Evolutionary conservation across 1,140 invertebrate species (phyloP).

Genomic region (Temnothorax longispinosus): DNA sequence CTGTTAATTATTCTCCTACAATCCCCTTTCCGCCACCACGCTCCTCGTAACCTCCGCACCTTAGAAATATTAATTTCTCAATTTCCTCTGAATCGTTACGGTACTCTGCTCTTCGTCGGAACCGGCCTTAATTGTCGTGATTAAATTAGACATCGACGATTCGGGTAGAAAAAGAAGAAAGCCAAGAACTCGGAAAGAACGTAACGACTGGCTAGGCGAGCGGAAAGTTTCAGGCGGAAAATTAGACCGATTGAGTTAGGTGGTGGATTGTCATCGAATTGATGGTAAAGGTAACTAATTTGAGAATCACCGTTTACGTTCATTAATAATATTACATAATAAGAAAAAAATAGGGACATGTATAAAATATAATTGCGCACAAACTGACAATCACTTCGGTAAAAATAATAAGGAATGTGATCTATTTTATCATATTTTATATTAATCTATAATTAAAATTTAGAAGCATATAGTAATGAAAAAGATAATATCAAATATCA

Average conservation of each 20-base stretch:
- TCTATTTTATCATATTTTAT: not conserved
- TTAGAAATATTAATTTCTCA: slow-evolving; percentile 74
- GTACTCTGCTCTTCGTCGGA: slow-evolving; percentile 36
- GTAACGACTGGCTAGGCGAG: slow-evolving; percentile 50
- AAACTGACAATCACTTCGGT: not conserved
- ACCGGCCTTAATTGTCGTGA: slow-evolving; percentile 71
- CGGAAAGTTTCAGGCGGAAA: no score
- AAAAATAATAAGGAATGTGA: not conserved
- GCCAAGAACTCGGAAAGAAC: slow-evolving; percentile 19
- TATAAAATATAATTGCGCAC: not conserved
- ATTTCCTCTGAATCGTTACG: slow-evolving; percentile 68
- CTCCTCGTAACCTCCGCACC: slow-evolving; percentile 28
- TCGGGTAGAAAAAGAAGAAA: slow-evolving; percentile 51
- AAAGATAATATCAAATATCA: not conserved
- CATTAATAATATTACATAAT: not conserved
- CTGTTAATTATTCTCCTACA: slow-evolving; percentile 71
- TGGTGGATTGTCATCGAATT: slow-evolving; percentile 36
- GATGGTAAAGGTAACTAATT: slow-evolving; percentile 26
- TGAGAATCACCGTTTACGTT: not conserved
- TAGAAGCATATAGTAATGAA: not conserved
- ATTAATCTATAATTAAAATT: slow-evolving; percentile 2
- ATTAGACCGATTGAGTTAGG: slow-evolving; percentile 50
- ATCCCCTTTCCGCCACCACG: slow-evolving; percentile 18
- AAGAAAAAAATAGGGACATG: not conserved
- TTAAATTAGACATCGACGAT: slow-evolving; percentile 74